Evolutionary conservation across 2,888 invertebrate species (phyloP).

Genomic region (Drosophila formosana): DNA sequence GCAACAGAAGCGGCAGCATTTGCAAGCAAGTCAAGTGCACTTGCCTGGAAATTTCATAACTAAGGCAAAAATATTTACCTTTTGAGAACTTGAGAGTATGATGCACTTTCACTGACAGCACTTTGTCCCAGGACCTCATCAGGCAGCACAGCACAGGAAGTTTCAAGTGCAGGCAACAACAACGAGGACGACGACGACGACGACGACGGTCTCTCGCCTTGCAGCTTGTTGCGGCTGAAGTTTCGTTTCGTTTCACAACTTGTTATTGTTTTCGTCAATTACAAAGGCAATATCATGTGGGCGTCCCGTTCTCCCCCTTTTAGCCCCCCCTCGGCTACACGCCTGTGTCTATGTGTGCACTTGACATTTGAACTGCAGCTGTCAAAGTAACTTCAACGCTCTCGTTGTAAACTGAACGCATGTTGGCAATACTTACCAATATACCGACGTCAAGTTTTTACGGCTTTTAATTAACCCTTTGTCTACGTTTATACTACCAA

Average conservation of each 20-base stretch:
- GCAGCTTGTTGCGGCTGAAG: conserved; percentile 49
- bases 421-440: conserved; percentile 44
- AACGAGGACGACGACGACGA: not conserved
- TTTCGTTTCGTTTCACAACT: conserved; percentile 71
- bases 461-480: conserved; percentile 76
- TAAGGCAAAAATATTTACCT: conserved; percentile 74
- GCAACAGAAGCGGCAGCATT: not conserved
- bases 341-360: conserved; percentile 54
- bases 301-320: not conserved
- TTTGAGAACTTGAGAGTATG: conserved; percentile 64
- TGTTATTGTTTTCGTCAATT: conserved; percentile 79
- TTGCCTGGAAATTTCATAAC: conserved; percentile 69
- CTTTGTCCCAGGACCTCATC: conserved; percentile 31
- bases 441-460: conserved; percentile 59
- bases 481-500: conserved; percentile 41
- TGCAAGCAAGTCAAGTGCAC: conserved; percentile 39
- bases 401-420: conserved; percentile 45
- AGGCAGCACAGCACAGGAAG: conserved; percentile 30
- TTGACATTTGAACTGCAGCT: conserved; percentile 79
- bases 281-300: conserved; percentile 54
- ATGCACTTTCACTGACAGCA: conserved; percentile 47
- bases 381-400: conserved; percentile 64
- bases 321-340: conserved; percentile 1
- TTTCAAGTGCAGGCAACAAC: conserved; percentile 49
- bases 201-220: conserved; percentile 12